phyloP scores from a whole-genome alignment of 1,140 invertebrate genomes.

The Olivierus martensii region DNA sequence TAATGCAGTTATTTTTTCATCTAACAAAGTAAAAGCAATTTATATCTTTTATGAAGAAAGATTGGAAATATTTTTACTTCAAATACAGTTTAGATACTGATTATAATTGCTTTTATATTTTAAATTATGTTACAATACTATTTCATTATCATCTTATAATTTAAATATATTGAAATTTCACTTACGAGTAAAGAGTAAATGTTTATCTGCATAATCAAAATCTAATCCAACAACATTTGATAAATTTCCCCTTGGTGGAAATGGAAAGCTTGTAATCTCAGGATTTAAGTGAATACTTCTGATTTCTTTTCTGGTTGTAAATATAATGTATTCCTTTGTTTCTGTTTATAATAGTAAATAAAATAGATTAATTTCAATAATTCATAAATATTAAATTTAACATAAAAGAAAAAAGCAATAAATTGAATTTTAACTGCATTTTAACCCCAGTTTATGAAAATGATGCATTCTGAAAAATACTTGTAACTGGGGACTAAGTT shows the following conservation, averaged over 20 bases:
- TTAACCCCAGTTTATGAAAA: constrained; percentile 1
- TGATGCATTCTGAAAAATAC: too few species aligned
- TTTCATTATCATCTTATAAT: not conserved
- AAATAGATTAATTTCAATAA: too few species aligned
- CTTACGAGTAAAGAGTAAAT: constrained; percentile 63
- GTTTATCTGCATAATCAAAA: constrained; percentile 81
- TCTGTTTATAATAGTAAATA: constrained; percentile 9
- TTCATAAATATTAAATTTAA: too few species aligned
- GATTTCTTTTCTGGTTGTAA: constrained; percentile 82
- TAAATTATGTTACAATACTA: not conserved
- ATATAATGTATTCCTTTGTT: constrained; percentile 70
- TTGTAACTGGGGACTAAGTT: too few species aligned
- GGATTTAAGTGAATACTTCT: constrained; percentile 70
- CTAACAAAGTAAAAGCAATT: too few species aligned
- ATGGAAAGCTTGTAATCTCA: constrained; percentile 60
- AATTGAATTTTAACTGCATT: too few species aligned
- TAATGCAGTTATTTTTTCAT: too few species aligned
- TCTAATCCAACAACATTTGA: constrained; percentile 95
- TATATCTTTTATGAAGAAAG: too few species aligned
- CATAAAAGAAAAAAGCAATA: too few species aligned
- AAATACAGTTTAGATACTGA: too few species aligned
- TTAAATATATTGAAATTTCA: not conserved
- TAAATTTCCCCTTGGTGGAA: constrained; percentile 71
- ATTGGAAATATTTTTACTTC: too few species aligned
- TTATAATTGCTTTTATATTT: too few species aligned